phyloP scores from a whole-genome alignment of 2,797 vertebrate species.

The Avahi laniger region DNA sequence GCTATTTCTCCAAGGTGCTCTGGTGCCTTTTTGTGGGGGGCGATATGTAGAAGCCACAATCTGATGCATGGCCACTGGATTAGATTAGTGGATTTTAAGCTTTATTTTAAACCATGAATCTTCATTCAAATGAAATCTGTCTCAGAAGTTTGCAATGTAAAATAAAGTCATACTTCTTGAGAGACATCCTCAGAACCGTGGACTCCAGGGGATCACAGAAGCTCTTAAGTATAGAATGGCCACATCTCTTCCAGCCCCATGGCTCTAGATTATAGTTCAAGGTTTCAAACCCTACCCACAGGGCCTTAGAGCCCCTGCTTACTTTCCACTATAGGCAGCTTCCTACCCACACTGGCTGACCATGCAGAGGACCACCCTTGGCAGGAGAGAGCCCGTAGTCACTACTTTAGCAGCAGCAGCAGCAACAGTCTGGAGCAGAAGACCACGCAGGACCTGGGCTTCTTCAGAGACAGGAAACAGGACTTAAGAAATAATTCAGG shows the following conservation, averaged over 20 bases:
- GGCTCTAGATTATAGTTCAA: background rate
- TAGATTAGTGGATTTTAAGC: background rate
- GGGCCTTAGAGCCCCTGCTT: background rate
- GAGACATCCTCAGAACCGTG: background rate
- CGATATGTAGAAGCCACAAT: background rate
- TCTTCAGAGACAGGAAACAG: background rate
- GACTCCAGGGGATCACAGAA: background rate
- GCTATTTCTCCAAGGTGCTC: background rate
- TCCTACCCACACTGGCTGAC: background rate
- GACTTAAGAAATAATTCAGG: background rate
- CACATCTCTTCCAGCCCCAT: background rate
- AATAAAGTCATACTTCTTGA: background rate
- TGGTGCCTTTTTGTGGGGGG: background rate
- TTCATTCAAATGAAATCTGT: background rate
- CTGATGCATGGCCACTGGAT: background rate
- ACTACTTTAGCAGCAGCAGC: background rate
- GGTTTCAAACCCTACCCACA: background rate
- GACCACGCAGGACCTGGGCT: background rate
- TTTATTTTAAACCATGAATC: constrained; percentile 17
- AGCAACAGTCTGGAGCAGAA: background rate
- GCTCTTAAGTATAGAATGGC: background rate
- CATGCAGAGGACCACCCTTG: background rate
- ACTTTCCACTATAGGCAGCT: background rate
- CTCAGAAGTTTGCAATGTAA: background rate
- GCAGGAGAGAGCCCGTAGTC: background rate